These are phyloP conservation scores for Zapornia atra DNA, from an alignment of 2,113 vertebrate species.

Conservation along the genomic window DNA sequence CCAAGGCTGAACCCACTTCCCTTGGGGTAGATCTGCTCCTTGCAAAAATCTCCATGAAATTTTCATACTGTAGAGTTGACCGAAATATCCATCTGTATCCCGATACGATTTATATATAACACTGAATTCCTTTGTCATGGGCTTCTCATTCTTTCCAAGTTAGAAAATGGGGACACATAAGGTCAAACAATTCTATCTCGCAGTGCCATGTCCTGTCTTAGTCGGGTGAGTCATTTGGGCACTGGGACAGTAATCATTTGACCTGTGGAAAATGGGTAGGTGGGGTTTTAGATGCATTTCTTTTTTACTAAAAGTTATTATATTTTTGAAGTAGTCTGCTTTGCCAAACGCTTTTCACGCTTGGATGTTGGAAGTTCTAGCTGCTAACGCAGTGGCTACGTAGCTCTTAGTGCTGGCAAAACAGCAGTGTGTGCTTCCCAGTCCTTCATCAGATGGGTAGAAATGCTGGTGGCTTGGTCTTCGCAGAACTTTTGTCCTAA, in stretches of 20 bases:
- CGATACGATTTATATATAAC: neutral
- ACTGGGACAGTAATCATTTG: neutral
- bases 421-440: neutral
- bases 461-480: neutral
- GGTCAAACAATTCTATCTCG: neutral
- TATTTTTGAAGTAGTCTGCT: neutral
- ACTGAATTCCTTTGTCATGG: neutral
- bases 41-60: neutral
- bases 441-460: neutral
- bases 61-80: neutral
- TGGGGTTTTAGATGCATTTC: neutral
- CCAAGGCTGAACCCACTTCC: neutral
- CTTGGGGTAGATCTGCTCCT: neutral
- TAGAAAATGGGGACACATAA: neutral
- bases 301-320: neutral
- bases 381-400: neutral
- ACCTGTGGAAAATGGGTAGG: neutral
- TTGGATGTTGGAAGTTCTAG: neutral
- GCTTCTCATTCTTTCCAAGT: neutral
- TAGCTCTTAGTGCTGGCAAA: neutral
- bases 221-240: neutral
- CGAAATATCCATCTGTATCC: neutral
- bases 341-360: neutral
- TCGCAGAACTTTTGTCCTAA: neutral
- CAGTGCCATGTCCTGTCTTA: neutral